Percentiles rank a stretch among this genome's conserved stretches.
Evolutionary conservation across 2,113 vertebrate species (phyloP).

Genomic region (Zosterops lateralis): DNA sequence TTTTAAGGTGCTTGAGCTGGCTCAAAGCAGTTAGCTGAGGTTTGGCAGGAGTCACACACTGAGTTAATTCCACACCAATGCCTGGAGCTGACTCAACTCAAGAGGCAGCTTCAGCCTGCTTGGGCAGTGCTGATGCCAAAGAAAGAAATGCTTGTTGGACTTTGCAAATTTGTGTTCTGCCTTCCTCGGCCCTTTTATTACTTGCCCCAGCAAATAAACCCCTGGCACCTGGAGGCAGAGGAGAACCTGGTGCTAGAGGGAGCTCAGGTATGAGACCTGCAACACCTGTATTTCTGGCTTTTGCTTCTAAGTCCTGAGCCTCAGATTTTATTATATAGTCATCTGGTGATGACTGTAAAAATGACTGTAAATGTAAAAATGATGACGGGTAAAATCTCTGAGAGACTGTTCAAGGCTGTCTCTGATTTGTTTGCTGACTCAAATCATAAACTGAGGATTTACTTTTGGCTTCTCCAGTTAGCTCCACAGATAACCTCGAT

Average conservation of each 20-base stretch:
- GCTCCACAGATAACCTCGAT: not conserved
- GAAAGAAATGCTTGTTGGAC: not conserved
- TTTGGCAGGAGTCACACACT: not conserved
- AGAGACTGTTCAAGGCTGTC: not conserved
- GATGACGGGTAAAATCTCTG: not conserved
- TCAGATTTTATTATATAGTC: not conserved
- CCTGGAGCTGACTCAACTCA: accelerated
- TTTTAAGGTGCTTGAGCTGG: not conserved
- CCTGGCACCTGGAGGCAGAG: not conserved
- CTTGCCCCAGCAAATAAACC: not conserved
- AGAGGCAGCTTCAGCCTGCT: not conserved
- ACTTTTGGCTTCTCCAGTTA: not conserved
- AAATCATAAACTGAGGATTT: not conserved
- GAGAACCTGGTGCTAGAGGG: not conserved
- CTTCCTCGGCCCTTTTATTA: not conserved
- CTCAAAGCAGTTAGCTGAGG: not conserved
- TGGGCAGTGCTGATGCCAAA: not conserved
- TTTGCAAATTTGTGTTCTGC: not conserved
- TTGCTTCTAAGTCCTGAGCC: not conserved
- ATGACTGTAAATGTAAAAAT: too few relatives aligned
- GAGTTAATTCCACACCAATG: not conserved
- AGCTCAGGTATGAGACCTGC: not conserved
- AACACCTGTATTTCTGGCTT: not conserved
- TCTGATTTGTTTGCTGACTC: not conserved
- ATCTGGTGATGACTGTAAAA: not conserved